Percentiles rank a stretch among this genome's conserved stretches.
phyloP scores from a whole-genome alignment of 2,888 invertebrate genomes.

The Sphaerophoria taeniata region DNA sequence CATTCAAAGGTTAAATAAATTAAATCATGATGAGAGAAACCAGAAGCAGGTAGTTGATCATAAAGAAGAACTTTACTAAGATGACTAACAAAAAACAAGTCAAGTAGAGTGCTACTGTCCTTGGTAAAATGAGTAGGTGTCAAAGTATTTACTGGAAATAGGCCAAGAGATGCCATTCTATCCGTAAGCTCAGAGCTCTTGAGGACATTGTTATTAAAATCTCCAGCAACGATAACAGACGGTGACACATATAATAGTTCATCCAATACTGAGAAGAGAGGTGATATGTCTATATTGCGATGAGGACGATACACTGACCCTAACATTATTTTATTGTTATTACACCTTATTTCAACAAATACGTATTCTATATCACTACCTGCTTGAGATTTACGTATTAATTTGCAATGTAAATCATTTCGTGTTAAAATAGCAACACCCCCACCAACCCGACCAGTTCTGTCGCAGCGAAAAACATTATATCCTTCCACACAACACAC shows the following conservation, averaged over 20 bases:
- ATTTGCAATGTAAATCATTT: not conserved
- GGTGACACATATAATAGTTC: conserved; percentile 10
- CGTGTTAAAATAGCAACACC: conserved; percentile 3
- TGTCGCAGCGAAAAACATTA: conserved; percentile 1
- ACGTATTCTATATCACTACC: not conserved
- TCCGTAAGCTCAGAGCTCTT: not conserved
- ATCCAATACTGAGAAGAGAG: not conserved
- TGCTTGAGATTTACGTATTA: not conserved
- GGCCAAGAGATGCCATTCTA: conserved; percentile 3
- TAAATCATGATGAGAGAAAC: not conserved
- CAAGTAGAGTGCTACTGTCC: not conserved
- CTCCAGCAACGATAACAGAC: not conserved
- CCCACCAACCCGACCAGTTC: not conserved
- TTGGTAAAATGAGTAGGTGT: not conserved
- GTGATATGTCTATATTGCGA: conserved; percentile 8
- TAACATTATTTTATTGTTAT: not conserved
- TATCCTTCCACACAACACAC: not conserved
- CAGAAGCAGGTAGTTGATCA: not conserved
- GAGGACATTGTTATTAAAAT: conserved; percentile 1
- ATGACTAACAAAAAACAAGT: conserved; percentile 16
- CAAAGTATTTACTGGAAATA: conserved; percentile 6
- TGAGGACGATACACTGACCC: conserved; percentile 8
- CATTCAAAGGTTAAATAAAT: conserved; percentile 5
- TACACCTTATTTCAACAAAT: conserved; percentile 6
- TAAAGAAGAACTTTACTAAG: not conserved